Base-by-base conservation (phyloP, 1,140 invertebrate species). In the Brachionus sp. region DNA sequence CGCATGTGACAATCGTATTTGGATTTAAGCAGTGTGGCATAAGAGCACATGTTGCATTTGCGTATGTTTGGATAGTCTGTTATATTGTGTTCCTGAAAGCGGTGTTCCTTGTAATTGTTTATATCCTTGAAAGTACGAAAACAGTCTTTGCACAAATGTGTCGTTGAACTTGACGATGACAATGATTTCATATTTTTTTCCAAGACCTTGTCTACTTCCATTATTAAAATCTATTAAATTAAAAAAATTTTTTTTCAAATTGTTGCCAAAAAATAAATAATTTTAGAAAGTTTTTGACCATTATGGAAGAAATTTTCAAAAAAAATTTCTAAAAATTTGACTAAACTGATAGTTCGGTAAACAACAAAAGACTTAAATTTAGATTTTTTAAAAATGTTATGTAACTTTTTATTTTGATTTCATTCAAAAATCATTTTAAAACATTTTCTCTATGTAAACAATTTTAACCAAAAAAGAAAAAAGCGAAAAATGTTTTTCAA, bases 1-100 rank as follows among this genome's bases (percentile, higher is more conserved):
- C 46, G 23, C 75, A 78, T 78, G 50, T 78, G 75, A 39, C 75
- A 78, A 50, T 78, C 75, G n/a, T 53, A 78, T 57, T 78, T 78
- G 12, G 75, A 78, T 39, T 78, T 78, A 6, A 78, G 29, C 19
- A 78, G 19, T 7, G 75, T 78, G n/a, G 75, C 75, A 37, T 78
- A 78, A 6, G 75, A 78, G 10, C 75, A 78, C 33, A 78, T 39
- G n/a, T 7, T 5, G 37, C 75, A 78, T 57, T 78, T 57, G 9
- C 75, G 75, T 0, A 78, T 57, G 37, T 78, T 78, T 16, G 50
- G 46, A 37, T 46, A 57, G 10, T 78, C 75, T 37, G 46, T 57
- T 23, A 75, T 75, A 10, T 46, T 42, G 57, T 78, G 75, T n/a
- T 78, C 75, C 35, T 78, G 75, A 19, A 78, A 78, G 35, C 46